Evolutionary conservation across 1,140 invertebrate genomes (phyloP), one percentile per base, ranked within the genome.

Genomic region (Trichonephila inaurata): DNA sequence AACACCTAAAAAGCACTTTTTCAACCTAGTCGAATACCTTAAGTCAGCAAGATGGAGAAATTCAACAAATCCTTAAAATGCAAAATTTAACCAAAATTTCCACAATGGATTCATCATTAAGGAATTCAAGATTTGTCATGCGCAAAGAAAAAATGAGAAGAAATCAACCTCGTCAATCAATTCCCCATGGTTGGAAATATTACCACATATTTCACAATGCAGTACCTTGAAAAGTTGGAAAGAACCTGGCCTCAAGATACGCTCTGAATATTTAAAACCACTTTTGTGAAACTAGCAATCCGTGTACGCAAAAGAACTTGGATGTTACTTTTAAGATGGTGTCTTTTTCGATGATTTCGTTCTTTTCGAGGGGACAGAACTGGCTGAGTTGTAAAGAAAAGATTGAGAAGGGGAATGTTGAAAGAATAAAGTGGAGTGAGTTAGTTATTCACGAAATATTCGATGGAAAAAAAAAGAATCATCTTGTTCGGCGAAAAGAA

Each of bases 331-430:
- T 77, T 33, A 28, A 14, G 28, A 28, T 10, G 28, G 12, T 0
- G 12, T 77, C 69, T 77, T 77, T 77, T 77, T 77, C 69, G 28
- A 77, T 77, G 33, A 77, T 77, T 16, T 77, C 24, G 69, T 77
- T 77, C 69, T 77, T 33, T 24, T 14, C 10, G 28, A 5, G 16
- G 12, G 18, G 6, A 24, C 5, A 1, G 69, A 5, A 77, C 16
- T 14, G 16, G 28, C 6, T 2, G 69, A 24, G 69, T 12, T 28
- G 44, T 2, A 51, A 51, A 8, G 8, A 51, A 51, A 51, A 28
- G 24, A 24, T 69, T 28, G 14, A n/a, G 28, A 77, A 33, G 24
- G 69, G 16, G 14, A 3, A 77, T 24, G 33, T 77, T 33, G 12
- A 18, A 16, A 77, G 28, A 14, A 33, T 24, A 6, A 16, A 24